Evolutionary conservation across 2,113 vertebrate species (phyloP), one percentile per base, ranked within the genome.

Genomic region (Vombatus ursinus): DNA sequence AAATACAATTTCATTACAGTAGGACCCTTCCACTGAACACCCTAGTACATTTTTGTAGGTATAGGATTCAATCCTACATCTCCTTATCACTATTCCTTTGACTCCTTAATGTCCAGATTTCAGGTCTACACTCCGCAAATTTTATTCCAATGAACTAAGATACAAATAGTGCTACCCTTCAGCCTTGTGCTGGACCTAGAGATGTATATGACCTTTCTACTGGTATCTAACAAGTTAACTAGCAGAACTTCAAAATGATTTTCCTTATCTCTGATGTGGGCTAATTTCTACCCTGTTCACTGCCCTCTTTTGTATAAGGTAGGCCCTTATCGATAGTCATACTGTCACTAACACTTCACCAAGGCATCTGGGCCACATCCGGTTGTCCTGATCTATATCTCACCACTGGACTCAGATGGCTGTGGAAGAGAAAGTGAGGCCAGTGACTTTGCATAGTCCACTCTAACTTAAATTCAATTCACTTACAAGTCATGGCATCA

Each of bases 291-390:
- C 44, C 31, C 6, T 14, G 0, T 50, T 50, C n/a, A 92, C 37
- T 92, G 50, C 26, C 26, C 14, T 92, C 54, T 89, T 53, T 61
- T 90, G n/a, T 90, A 50, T 92, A 68, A 92, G 2, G 89, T 77
- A 96, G 52, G 53, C 48, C 91, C 19, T 1, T 37, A 77, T 11
- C 0, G 0, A 91, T 6, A 12, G 93, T 0, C 0, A 92, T 3
- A 10, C n/a, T 16, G 95, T 1, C 48, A 28, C 91, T 77, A 96
- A 96, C 92, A 95, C 12, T 25, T 25, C 61, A 91, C 97, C 96
- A 93, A 51, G 10, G 50, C 12, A 52, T 52, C 52, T 52, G 22
- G 16, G 52, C 16, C 16, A 3, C 19, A 16, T 52, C 52, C 16
- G 22, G 52, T 19, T 51, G 50, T 51, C 50, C 50, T 51, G 50